Evolutionary conservation across 2,797 vertebrate species (phyloP).

Genomic region (Sebastes itinus): DNA sequence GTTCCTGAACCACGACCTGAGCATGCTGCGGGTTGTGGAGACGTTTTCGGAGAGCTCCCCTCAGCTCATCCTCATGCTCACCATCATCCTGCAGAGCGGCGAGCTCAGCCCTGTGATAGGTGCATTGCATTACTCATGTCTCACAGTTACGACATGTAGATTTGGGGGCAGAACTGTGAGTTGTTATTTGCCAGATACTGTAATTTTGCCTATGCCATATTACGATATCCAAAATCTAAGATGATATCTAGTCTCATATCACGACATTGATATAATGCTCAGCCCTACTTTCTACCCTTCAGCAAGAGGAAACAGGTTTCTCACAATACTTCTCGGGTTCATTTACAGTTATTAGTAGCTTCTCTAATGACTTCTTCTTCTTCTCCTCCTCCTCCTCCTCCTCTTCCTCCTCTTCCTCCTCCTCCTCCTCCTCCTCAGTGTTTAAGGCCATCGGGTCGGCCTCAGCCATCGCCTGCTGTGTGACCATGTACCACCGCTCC

Average conservation of each 20-base stretch:
- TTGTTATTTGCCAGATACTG: no score
- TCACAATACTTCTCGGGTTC: not conserved
- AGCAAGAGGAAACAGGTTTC: not conserved
- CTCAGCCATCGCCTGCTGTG: slow-evolving; percentile 78
- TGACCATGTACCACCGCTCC: slow-evolving; percentile 88
- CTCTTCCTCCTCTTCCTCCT: not conserved
- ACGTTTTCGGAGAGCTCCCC: slow-evolving; percentile 90
- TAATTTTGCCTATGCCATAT: no score
- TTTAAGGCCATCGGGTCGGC: slow-evolving; percentile 80
- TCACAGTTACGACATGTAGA: no score
- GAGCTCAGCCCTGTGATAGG: slow-evolving; percentile 70
- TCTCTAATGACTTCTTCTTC: not conserved
- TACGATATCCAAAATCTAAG: no score
- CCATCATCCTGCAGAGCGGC: slow-evolving; percentile 74
- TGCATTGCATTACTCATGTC: not conserved
- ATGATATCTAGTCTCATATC: no score
- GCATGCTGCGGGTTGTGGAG: slow-evolving; percentile 89
- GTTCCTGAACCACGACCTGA: slow-evolving; percentile 87
- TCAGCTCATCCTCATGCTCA: slow-evolving; percentile 87
- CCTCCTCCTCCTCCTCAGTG: slow-evolving; percentile 76
- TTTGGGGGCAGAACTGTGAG: no score
- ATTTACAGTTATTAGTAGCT: not conserved
- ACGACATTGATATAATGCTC: no score
- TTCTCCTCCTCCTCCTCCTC: slow-evolving; percentile 50
- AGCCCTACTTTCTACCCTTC: not conserved